Evolutionary conservation across 2,888 invertebrate genomes (phyloP), one percentile per base, ranked within the genome.

Genomic region (Laothoe populi): DNA sequence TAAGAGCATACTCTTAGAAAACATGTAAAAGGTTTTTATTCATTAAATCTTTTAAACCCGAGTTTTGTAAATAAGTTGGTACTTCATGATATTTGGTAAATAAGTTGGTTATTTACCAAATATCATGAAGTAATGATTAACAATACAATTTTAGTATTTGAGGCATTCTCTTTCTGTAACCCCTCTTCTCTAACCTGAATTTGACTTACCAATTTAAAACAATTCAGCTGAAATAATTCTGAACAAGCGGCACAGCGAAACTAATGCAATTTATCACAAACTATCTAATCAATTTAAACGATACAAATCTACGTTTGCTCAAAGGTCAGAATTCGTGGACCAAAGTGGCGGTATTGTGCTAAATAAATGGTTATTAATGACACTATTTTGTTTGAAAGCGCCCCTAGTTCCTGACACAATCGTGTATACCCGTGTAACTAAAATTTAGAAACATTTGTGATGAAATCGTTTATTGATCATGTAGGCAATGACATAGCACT

Each of bases 291-390:
- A 90, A 90, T 90, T 90, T 86, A 79, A 86, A 85, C 83, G 84
- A 83, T 85, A 76, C 84, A 84, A 90, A 91, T 90, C 85, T 86
- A 84, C 85, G 85, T 88, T 88, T 84, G 84, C 86, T 87, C 84
- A 82, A 84, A 88, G 88, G 88, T 86, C 86, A 80, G 78, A 78
- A 83, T 84, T 84, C 81, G 84, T 82, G 81, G 82, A 76, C 83
- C 84, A 74, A 88, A 86, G 87, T 88, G 86, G 86, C 85, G 87
- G 86, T 78, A 88, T 90, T 91, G 90, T 90, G 86, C 82, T 85
- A 87, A 91, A 91, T 91, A 91, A 90, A 92, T 92, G 90, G 88
- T 92, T 90, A 92, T 92, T 92, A 92, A 92, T 91, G 88, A 90
- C 87, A 35, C 35, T 35, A 53, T 53, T 53, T 53, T 53, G 53